Base-by-base conservation (phyloP, 2,888 invertebrate genomes). In the Apotomis turbidana region DNA sequence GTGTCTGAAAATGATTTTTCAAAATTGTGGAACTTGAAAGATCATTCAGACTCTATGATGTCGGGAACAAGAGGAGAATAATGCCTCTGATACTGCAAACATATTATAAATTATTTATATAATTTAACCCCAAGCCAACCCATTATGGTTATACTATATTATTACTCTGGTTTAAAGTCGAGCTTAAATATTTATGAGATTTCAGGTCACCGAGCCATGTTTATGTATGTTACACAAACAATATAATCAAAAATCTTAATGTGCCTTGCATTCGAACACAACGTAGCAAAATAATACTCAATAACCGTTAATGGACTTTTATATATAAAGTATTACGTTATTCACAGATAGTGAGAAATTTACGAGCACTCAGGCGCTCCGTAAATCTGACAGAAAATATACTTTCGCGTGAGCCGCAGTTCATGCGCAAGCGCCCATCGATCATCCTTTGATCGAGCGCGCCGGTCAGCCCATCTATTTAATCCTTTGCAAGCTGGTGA, bases 391-490 rank as follows among this genome's bases (percentile, higher is more conserved):
- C 72, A 72, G 72, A 72, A 72, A 72, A 68, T 68, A 68, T 52
- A 68, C 71, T 72, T 72, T 72, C 63, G 62, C 68, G 62, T 70
- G 70, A 63, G 70, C 61, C 63, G 54, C 61, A 63, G 68, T 67
- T 67, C 46, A 66, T 67, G 71, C 68, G 61, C 71, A 36, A 52
- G 61, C 66, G 60, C 66, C 80, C 78, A 85, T 87, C 83, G 77
- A 85, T 87, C 86, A 85, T 82, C 75, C 79, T 82, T 81, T 82
- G 81, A 81, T 83, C 79, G 78, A 76, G 77, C 78, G 80, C 79
- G 79, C 79, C 77, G 78, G 78, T 58, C 72, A 62, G 57, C 49
- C 61, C 68, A 59, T 72, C 72, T 68, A 72, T 72, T 72, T 72
- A 72, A 72, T 68, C 68, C 72, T 58, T 68, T 68, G 68, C 62